Evolutionary conservation across 2,113 vertebrate species (phyloP).

Genomic region (Periophthalmus modestus): DNA sequence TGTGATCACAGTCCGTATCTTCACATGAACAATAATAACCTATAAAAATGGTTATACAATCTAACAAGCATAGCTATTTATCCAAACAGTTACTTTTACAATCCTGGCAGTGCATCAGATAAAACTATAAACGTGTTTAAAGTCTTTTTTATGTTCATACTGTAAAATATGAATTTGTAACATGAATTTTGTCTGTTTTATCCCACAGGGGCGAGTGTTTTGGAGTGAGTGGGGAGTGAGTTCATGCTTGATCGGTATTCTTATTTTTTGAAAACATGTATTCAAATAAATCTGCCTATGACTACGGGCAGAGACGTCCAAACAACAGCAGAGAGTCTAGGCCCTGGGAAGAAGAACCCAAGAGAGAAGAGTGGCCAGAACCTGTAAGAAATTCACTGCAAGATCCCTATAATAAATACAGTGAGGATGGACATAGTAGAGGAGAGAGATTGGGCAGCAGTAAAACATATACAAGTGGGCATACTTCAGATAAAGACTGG

Average conservation of each 20-base stretch:
- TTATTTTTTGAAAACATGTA: constrained; percentile 44
- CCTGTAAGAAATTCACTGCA: neutral
- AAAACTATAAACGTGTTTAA: neutral
- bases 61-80: no score
- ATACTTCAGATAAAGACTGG: constrained; percentile 43
- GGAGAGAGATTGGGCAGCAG: constrained; percentile 15
- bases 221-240: neutral
- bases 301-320: constrained; percentile 36
- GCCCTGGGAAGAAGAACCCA: constrained; percentile 30
- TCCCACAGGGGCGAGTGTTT: neutral
- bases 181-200: neutral
- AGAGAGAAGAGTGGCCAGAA: constrained; percentile 34
- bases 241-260: neutral
- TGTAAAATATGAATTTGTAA: neutral
- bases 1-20: no score
- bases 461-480: constrained; percentile 26
- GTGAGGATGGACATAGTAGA: constrained; percentile 10
- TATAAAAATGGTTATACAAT: no score
- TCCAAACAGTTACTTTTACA: neutral
- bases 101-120: neutral
- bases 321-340: constrained; percentile 32
- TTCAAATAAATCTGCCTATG: constrained; percentile 38
- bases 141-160: neutral
- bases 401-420: constrained; percentile 31
- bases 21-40: no score